Evolutionary conservation across 2,888 invertebrate species (phyloP), one percentile per base, ranked within the genome.

Genomic region (Mechanitis messenoides): DNA sequence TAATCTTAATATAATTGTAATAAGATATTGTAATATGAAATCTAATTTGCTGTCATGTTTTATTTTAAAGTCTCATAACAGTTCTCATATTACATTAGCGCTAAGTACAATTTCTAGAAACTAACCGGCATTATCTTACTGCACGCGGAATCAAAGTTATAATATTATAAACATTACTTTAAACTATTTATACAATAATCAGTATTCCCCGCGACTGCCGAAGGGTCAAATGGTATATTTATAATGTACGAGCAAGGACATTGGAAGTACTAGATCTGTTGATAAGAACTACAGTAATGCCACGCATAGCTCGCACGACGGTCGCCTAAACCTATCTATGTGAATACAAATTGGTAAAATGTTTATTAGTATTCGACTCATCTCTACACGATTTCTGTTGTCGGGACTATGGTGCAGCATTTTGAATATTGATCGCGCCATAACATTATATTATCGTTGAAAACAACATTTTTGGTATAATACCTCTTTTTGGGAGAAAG

Each of bases 341-440:
- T 77, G 87, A 82, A 88, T 89, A 88, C 84, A 81, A 87, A 87
- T 83, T 65, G 72, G 69, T 73, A 71, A 71, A 68, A 71, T 69
- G 65, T 66, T 70, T 74, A 74, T 88, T 86, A 75, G 85, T 86
- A 88, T 88, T 84, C 88, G 69, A 69, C 66, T 69, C 79, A 75
- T 73, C 75, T 72, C 70, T 75, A 77, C 87, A 88, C 88, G 87
- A 87, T 87, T 86, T 85, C 87, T 86, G 84, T 82, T 78, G 81
- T 79, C 81, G 78, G 77, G 79, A 76, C 82, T 76, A 74, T 70
- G 80, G 74, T 73, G 74, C 76, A 76, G 75, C 82, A 76, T 81
- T 82, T 84, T 81, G 87, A 86, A 89, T 89, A 87, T 86, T 88
- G 85, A 89, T 87, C 78, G 80, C 60, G 59, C 55, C 60, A 66